Evolutionary conservation across 2,113 vertebrate genomes (phyloP).

Genomic region (Rallus limicola): DNA sequence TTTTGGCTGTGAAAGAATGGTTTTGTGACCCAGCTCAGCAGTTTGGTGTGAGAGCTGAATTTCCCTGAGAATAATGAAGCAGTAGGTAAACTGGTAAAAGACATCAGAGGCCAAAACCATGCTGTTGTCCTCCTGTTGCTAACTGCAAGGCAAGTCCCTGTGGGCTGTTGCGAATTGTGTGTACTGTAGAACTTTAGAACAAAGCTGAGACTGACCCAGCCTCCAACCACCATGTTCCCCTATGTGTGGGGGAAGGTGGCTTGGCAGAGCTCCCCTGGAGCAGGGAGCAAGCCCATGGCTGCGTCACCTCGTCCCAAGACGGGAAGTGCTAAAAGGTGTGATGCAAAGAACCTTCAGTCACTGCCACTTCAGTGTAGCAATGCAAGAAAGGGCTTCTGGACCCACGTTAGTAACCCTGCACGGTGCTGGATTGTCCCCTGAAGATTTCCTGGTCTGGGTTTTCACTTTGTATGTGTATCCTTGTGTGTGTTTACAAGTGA

Average conservation of each 20-base stretch:
- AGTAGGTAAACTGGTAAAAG: not conserved
- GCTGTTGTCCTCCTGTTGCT: not conserved
- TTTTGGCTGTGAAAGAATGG: not conserved
- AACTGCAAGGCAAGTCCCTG: not conserved
- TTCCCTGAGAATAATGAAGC: not conserved
- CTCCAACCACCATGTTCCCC: not conserved
- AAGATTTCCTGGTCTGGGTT: not conserved
- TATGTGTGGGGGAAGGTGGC: not conserved
- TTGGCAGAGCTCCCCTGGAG: not conserved
- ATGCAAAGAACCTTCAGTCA: not conserved
- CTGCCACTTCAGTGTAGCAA: not conserved
- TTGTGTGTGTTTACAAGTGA: not conserved
- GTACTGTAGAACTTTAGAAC: not conserved
- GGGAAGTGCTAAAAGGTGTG: accelerated
- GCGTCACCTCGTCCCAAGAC: accelerated
- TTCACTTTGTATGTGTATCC: not conserved
- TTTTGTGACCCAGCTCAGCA: not conserved
- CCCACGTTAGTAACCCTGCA: not conserved
- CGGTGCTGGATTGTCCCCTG: not conserved
- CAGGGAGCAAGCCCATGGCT: not conserved
- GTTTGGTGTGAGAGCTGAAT: not conserved
- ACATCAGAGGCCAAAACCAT: not conserved
- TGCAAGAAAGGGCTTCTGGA: not conserved
- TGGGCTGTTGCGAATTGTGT: not conserved
- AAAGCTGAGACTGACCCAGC: not conserved